Evolutionary conservation across 2,113 vertebrate genomes (phyloP), one percentile per base, ranked within the genome.

Genomic region (Ciconia stormi): DNA sequence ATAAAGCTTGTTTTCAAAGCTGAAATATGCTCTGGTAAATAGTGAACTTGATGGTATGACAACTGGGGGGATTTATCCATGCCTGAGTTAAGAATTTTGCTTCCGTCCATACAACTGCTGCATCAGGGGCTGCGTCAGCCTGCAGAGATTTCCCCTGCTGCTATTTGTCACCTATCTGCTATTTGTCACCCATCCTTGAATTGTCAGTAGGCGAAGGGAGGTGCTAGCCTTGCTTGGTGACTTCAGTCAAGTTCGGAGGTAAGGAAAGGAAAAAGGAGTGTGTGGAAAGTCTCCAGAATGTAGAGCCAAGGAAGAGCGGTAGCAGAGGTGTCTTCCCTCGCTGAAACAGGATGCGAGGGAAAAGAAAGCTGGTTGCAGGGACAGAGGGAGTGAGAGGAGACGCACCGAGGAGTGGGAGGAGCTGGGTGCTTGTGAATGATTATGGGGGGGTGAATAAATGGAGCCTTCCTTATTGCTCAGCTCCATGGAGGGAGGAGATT

Each of bases 401-500:
- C 11, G 36, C 27, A 42, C 47, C 0, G 0, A 30, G 42, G 18
- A 59, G 1, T 6, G 18, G 10, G 23, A 72, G 17, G 3, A 55
- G 7, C 56, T 67, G 66, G 30, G 17, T 55, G 10, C 44, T 72
- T 52, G 56, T 53, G 32, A 32, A 16, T 71, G 6, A 17, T 78
- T 74, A 7, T 15, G 25, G 13, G 13, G 3, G 2, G 3, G 5
- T 3, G 1, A 42, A 23, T 26, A 56, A 55, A 73, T 25, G 7
- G 30, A 94, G 27, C 15, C 19, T 83, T 55, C 19, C 32, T 49
- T 69, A 34, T 15, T 81, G 77, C 40, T 46, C 36, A 66, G 30
- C 19, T 80, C 27, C 23, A 2, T 26, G 44, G 16, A 80, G 7
- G n/a, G 16, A 15, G 10, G 30, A 73, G 53, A 29, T 70, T 26